A percentile compares a stretch with the other conserved stretches of the same genome.
These are phyloP conservation scores for Lucilia cuprina DNA, from an alignment of 1,140 invertebrate species.

Conservation along the genomic window DNA sequence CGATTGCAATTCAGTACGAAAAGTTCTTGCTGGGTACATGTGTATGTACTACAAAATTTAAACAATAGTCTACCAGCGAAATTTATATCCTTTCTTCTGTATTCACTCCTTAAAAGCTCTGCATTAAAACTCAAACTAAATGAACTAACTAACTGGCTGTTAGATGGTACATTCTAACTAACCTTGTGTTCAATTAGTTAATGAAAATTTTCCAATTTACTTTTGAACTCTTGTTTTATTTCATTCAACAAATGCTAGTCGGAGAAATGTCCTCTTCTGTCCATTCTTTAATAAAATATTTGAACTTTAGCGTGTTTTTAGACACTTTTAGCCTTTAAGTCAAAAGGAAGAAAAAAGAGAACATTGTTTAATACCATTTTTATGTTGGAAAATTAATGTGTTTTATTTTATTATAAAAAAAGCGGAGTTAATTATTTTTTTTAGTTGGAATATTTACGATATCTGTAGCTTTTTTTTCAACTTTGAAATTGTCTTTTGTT, in stretches of 20 bases:
- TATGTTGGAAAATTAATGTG: neutral
- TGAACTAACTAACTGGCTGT: neutral
- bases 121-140: neutral
- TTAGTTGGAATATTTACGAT: neutral
- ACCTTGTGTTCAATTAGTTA: slow-evolving; percentile 9
- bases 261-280: neutral
- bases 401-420: neutral
- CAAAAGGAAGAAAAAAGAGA: neutral
- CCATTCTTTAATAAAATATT: neutral
- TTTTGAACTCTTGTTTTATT: neutral
- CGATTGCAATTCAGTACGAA: too few species aligned
- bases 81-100: too few species aligned
- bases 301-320: neutral
- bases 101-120: neutral
- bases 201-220: slow-evolving; percentile 18
- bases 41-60: too few species aligned
- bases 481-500: neutral
- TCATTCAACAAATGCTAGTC: neutral
- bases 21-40: too few species aligned
- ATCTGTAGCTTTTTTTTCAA: neutral
- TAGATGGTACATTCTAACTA: neutral
- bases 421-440: neutral
- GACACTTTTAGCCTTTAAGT: neutral
- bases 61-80: too few species aligned
- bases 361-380: neutral